phyloP scores from a whole-genome alignment of 1,140 invertebrate species.

The Subanguina moxae region DNA sequence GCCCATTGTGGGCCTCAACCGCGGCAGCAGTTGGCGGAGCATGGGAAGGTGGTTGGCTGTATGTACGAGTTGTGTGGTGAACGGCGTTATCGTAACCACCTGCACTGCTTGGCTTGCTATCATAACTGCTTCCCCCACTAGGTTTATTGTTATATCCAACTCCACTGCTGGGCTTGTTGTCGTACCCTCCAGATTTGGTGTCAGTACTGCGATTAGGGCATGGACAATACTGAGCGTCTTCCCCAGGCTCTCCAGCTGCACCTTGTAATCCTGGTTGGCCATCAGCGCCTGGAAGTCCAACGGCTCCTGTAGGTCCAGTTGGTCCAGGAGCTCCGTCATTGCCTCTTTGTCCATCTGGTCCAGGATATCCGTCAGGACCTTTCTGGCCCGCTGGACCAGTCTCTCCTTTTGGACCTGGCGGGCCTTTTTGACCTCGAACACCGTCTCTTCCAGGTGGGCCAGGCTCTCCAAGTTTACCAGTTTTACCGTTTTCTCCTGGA shows the following conservation, averaged over 20 bases:
- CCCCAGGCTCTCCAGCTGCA: slow-evolving; percentile 22
- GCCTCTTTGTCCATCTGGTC: slow-evolving; percentile 45
- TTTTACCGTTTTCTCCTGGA: slow-evolving; percentile 36
- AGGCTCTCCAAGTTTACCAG: slow-evolving; percentile 37
- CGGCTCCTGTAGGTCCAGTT: slow-evolving; percentile 15
- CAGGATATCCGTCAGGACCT: slow-evolving; percentile 46
- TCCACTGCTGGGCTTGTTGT: not conserved
- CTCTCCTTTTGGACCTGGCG: slow-evolving; percentile 39
- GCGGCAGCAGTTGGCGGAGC: slow-evolving; percentile 6
- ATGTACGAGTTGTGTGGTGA: slow-evolving; percentile 8
- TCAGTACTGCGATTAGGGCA: slow-evolving; percentile 34
- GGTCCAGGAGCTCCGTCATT: slow-evolving; percentile 39
- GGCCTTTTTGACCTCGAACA: slow-evolving; percentile 37
- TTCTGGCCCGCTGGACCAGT: slow-evolving; percentile 26
- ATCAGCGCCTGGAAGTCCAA: slow-evolving; percentile 42
- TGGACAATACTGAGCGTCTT: slow-evolving; percentile 45
- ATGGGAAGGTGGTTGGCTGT: slow-evolving; percentile 11
- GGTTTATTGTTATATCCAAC: not conserved
- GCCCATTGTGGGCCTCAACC: slow-evolving; percentile 2
- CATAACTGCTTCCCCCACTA: not conserved
- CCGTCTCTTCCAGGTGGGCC: slow-evolving; percentile 40
- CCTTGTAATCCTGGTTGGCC: slow-evolving; percentile 40
- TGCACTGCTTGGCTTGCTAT: not conserved
- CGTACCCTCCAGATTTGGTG: slow-evolving; percentile 7
- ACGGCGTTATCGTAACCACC: slow-evolving; percentile 1